A percentile compares a stretch with the other conserved stretches of the same genome.
These are phyloP conservation scores for Phortica okadai DNA, from an alignment of 2,888 invertebrate genomes.

Conservation along the genomic window DNA sequence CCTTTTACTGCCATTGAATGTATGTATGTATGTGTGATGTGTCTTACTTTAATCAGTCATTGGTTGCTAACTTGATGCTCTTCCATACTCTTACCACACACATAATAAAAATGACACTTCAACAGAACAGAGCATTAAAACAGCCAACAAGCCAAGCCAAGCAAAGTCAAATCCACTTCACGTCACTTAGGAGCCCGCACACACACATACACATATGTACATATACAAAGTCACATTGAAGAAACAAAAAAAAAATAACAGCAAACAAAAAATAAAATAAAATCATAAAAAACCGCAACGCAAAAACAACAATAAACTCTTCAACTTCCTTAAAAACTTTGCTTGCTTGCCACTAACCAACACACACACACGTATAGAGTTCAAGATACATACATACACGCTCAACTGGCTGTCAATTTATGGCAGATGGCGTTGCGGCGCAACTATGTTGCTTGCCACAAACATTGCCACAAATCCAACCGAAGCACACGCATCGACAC, in stretches of 20 bases:
- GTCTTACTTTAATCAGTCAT: no score
- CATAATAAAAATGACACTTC: neutral
- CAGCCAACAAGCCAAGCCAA: no score
- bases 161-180: no score
- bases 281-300: neutral
- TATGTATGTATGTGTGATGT: neutral
- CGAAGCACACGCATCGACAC: neutral
- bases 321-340: neutral
- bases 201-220: no score
- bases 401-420: neutral
- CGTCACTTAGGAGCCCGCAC: no score
- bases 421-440: neutral
- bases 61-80: no score
- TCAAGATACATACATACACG: neutral
- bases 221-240: no score
- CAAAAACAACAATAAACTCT: constrained; percentile 14
- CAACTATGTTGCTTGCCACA: neutral
- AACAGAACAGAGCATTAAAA: no score
- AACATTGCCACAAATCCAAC: neutral
- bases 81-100: neutral
- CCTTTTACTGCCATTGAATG: neutral
- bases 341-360: neutral
- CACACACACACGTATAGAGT: no score
- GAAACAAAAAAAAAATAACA: no score
- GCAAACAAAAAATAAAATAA: no score